These are phyloP conservation scores for Toxotes chatareus DNA, from an alignment of 2,113 vertebrate genomes.

Conservation along the genomic window DNA sequence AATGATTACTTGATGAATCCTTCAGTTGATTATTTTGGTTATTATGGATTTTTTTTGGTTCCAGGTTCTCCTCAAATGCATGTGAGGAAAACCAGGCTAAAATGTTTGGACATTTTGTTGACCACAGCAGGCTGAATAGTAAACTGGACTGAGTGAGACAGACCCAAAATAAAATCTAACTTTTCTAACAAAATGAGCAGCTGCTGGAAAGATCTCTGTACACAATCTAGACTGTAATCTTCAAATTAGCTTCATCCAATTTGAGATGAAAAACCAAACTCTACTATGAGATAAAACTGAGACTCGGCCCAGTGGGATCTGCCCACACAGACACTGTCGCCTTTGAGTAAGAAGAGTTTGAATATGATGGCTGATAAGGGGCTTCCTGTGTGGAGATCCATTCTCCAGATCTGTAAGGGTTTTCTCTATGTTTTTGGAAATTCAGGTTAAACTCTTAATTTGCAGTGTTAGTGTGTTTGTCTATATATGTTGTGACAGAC, in stretches of 20 bases:
- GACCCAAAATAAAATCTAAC: background rate
- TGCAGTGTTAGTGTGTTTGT: background rate
- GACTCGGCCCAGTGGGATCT: no score
- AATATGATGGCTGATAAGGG: background rate
- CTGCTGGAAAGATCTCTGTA: background rate
- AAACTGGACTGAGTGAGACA: background rate
- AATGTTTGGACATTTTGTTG: no score
- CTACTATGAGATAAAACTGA: no score
- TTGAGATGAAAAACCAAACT: slow-evolving; percentile 6
- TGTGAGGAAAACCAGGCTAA: no score
- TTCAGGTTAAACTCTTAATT: slow-evolving; percentile 2
- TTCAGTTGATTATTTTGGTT: background rate
- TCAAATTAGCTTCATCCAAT: background rate
- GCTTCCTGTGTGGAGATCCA: background rate
- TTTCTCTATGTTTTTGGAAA: background rate
- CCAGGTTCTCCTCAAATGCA: background rate
- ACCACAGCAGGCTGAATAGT: no score
- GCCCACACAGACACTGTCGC: background rate
- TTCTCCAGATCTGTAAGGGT: background rate
- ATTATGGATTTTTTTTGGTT: background rate
- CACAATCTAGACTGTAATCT: slow-evolving; percentile 12
- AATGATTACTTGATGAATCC: background rate
- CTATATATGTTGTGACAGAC: background rate
- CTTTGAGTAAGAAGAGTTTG: background rate
- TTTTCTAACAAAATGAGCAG: slow-evolving; percentile 4